Percentiles rank a stretch among this genome's conserved stretches.
Evolutionary conservation across 2,888 invertebrate species (phyloP).

Genomic region (Drosophila atroscutellata): DNA sequence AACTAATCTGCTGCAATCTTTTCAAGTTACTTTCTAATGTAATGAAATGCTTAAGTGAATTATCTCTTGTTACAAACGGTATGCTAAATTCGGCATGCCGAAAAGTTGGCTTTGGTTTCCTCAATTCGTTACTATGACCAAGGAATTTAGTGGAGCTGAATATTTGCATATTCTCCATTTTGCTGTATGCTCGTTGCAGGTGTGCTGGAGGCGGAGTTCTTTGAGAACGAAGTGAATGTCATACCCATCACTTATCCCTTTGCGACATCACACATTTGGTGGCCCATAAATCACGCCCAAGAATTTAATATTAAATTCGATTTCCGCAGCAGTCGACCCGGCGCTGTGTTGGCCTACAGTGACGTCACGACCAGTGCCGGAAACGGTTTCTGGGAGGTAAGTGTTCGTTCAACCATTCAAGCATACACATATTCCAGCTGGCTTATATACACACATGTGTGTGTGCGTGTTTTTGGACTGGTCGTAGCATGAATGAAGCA

Average conservation of each 20-base stretch:
- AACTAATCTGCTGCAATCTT: neutral
- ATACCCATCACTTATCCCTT: constrained; percentile 97
- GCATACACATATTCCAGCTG: constrained; percentile 44
- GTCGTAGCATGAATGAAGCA: constrained; percentile 17
- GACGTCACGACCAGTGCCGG: constrained; percentile 90
- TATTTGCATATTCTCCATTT: constrained; percentile 12
- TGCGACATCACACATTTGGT: constrained; percentile 95
- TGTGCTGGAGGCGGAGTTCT: constrained; percentile 92
- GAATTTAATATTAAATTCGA: constrained; percentile 92
- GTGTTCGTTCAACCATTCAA: constrained; percentile 74
- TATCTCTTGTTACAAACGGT: neutral
- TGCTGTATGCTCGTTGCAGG: constrained; percentile 82
- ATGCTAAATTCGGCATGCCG: neutral
- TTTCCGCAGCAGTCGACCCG: constrained; percentile 93
- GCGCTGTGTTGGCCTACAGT: constrained; percentile 94
- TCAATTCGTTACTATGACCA: neutral
- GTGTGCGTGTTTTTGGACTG: constrained; percentile 9
- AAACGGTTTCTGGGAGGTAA: constrained; percentile 95
- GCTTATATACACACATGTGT: constrained; percentile 52
- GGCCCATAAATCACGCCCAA: constrained; percentile 91
- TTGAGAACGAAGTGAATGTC: constrained; percentile 93
- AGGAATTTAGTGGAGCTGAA: constrained; percentile 17
- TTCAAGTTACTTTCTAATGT: neutral
- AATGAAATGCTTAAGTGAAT: neutral
- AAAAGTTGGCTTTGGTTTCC: neutral